These are phyloP conservation scores for Pinna nobilis DNA, from an alignment of 1,140 invertebrate genomes.

Conservation along the genomic window DNA sequence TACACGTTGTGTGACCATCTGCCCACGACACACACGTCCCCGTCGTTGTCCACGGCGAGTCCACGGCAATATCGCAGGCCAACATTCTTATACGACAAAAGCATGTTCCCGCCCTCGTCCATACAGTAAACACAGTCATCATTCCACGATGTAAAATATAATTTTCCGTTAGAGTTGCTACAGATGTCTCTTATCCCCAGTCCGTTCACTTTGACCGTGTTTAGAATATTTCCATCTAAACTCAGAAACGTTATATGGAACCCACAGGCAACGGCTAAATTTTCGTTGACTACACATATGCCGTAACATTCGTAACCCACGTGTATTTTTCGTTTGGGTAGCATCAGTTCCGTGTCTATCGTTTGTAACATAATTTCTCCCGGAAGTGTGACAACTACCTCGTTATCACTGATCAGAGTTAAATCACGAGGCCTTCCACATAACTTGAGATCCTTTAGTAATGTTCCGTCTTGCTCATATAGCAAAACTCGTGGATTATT, in stretches of 20 bases:
- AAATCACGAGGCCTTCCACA: slow-evolving; percentile 15
- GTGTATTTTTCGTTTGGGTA: neutral
- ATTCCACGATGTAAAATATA: slow-evolving; percentile 7
- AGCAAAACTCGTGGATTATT: slow-evolving; percentile 3
- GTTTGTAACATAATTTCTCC: slow-evolving; percentile 10
- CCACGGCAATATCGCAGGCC: neutral
- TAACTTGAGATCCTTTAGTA: neutral
- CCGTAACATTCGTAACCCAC: slow-evolving; percentile 19
- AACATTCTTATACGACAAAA: neutral
- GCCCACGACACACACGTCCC: neutral
- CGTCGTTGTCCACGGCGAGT: neutral
- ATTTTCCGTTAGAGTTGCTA: neutral
- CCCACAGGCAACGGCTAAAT: neutral
- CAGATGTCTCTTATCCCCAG: neutral
- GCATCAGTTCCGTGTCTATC: neutral
- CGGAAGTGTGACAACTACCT: slow-evolving; percentile 7
- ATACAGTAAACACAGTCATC: slow-evolving; percentile 1
- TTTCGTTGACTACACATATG: neutral
- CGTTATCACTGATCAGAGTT: neutral
- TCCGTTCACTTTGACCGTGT: neutral
- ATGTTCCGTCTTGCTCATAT: slow-evolving; percentile 4
- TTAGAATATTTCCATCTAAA: neutral
- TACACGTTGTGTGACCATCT: slow-evolving; percentile 8
- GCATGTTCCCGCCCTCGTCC: neutral
- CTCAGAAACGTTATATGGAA: neutral